Base-by-base conservation (phyloP, 2,888 invertebrate species). In the Eledona agricola region DNA sequence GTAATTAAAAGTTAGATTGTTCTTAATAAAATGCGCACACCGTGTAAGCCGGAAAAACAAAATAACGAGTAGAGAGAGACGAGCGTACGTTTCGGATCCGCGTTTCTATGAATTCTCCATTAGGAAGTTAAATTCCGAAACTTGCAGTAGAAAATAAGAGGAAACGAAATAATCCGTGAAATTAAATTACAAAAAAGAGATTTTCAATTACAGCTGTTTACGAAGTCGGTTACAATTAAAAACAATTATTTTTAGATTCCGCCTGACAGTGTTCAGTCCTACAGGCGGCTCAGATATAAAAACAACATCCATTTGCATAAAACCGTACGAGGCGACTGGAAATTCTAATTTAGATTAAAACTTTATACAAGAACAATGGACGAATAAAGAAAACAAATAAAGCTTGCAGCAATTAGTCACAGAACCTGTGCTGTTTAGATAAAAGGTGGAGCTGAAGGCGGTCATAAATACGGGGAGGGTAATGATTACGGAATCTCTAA, bases 341-440 rank as follows among this genome's bases (percentile, higher is more conserved):
- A 60, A 59, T 60, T 60, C 58, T 60, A 58, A 61, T 63, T 63
- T 63, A 60, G 58, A 63, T 59, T 61, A 59, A 60, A 63, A 63
- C 58, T 63, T 61, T 58, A 61, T 58, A 55, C 57, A 60, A 57
- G 60, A 57, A 61, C 57, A 60, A 61, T 58, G 57, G 56, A 37
- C n/a, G 55, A 50, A 52, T 45, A 52, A 55, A 56, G 58, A 52
- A 62, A 63, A 61, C 59, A 58, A 61, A 60, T 57, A 61, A 60
- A 61, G 45, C 50, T 47, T 42, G 16, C 20, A 51, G 51, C 55
- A 59, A 59, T 59, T 59, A 57, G 57, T 59, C 59, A 55, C 53
- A 52, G 40, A 49, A 55, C 53, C 54, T 42, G 54, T 42, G 40
- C 31, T 25, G 49, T 55, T 52, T 38, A 49, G 58, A 58, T 58